Evolutionary conservation across 2,888 invertebrate species (phyloP), one percentile per base, ranked within the genome.

Genomic region (Eupelmus urozonus): DNA sequence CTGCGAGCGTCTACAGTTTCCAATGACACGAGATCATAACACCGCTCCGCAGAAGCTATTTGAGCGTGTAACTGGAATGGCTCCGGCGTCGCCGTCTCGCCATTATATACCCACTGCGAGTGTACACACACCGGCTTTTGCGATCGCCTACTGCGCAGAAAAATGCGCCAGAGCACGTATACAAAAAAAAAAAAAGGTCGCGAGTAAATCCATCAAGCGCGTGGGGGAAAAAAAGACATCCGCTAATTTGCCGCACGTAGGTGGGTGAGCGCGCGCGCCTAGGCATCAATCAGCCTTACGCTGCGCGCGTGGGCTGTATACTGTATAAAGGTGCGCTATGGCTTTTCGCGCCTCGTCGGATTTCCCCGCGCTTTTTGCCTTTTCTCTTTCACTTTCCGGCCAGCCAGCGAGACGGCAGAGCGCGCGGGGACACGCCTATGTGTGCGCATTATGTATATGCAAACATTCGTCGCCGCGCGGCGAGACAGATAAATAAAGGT

Each of bases 51-150:
- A 27, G 60, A 71, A 77, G 60, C 25, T 23, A 66, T 51, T 59
- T 66, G 27, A 76, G 51, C 60, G 60, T 72, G 66, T 77, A 72
- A 78, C 74, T 73, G 70, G 67, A 62, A 69, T 51, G 34, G 9
- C n/a, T n/a, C n/a, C n/a, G 27, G 51, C 55, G 55, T 23, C 49
- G 1, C 49, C 49, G 49, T 16, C 11, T 20, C 16, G 63, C 23
- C 45, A 49, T 63, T 34, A 59, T 63, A n/a, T 7, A 45, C 29
- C 27, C 13, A 7, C 25, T 40, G 34, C 9, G 34, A 34, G 34
- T 34, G 34, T n/a, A n/a, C n/a, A n/a, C n/a, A n/a, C n/a, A n/a
- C 34, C 3, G 34, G 34, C 9, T 34, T 34, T 34, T 34, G n/a
- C n/a, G n/a, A n/a, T n/a, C n/a, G n/a, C n/a, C n/a, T n/a, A n/a